phyloP scores from a whole-genome alignment of 1,140 invertebrate species.

The Monochamus saltuarius region DNA sequence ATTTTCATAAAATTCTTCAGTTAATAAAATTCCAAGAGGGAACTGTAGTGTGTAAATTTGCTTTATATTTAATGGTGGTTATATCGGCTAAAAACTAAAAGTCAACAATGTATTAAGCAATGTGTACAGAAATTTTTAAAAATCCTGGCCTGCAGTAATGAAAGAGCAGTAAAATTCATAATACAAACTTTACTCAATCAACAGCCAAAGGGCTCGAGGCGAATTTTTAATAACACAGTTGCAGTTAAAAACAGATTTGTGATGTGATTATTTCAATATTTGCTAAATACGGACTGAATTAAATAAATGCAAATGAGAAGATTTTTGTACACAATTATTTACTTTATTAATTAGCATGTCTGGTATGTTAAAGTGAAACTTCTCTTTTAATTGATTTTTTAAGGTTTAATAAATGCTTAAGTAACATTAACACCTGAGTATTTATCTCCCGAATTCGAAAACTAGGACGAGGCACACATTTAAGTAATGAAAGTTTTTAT shows the following conservation, averaged over 20 bases:
- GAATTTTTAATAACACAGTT: slow-evolving; percentile 23
- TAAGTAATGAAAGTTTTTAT: too few species aligned
- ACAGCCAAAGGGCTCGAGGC: slow-evolving; percentile 29
- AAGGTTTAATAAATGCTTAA: too few species aligned
- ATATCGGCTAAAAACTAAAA: slow-evolving; percentile 43
- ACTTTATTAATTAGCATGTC: slow-evolving; percentile 6
- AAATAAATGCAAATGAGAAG: slow-evolving; percentile 2
- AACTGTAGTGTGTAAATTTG: slow-evolving; percentile 35
- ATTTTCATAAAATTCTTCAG: too few species aligned
- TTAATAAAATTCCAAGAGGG: too few species aligned
- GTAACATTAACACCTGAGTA: too few species aligned
- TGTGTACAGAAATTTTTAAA: slow-evolving; percentile 43
- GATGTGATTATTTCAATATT: slow-evolving; percentile 27
- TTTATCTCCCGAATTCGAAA: too few species aligned
- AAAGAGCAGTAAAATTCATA: slow-evolving; percentile 46
- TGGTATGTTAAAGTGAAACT: slow-evolving; percentile 8
- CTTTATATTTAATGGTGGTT: slow-evolving; percentile 42
- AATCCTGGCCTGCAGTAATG: slow-evolving; percentile 40
- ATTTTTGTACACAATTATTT: slow-evolving; percentile 4
- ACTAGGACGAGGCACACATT: too few species aligned
- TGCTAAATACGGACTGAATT: slow-evolving; percentile 10
- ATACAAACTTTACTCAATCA: slow-evolving; percentile 46
- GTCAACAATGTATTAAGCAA: slow-evolving; percentile 44
- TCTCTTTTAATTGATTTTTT: neutral
- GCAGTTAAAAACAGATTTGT: slow-evolving; percentile 24